Evolutionary conservation across 2,797 vertebrate species (phyloP), one percentile per base, ranked within the genome.

Genomic region (Hydrocynus forskahlii): DNA sequence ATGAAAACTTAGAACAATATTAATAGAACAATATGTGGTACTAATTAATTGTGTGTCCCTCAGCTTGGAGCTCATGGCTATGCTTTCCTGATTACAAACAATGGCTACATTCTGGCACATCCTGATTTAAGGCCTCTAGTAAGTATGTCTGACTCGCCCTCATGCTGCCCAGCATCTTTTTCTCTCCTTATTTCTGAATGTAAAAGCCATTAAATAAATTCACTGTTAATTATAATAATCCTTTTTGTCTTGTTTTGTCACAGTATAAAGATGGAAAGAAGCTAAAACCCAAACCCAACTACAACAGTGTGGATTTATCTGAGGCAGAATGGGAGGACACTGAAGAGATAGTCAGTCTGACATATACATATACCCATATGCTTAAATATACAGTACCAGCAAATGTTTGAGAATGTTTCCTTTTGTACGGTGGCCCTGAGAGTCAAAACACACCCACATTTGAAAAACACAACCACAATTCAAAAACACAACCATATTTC

Each of bases 31-130:
- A 72, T 48, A 10, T 38, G 35, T 75, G 14, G 25, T 35, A 17
- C 9, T 77, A 60, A 70, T 40, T 6, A 48, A 40, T 50, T 79
- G 38, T 81, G 48, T 48, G 38, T 78, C 17, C 75, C 76, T 38
- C 90, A 99, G 98, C 95, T 99, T 4, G 98, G 98, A 59, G 92
- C 96, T 64, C 98, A 99, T 6, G 98, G 98, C 68, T 99, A 99
- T 0, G 96, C 97, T 84, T 99, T 99, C 88, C 91, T 99, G 86
- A 95, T 97, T 89, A 99, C 96, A 17, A 99, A 99, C 91, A 99
- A 99, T 0, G 98, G 98, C n/a, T 99, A 99, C 92, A 98, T 99
- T 87, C 94, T 99, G 80, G 95, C 97, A 1, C 98, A 99, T 84
- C 98, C 98, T 1, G 97, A 99, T 88, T 96, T 99, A 16, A 95